These are phyloP conservation scores for Fistularia tabacaria DNA, from an alignment of 2,797 vertebrate species.

Conservation along the genomic window DNA sequence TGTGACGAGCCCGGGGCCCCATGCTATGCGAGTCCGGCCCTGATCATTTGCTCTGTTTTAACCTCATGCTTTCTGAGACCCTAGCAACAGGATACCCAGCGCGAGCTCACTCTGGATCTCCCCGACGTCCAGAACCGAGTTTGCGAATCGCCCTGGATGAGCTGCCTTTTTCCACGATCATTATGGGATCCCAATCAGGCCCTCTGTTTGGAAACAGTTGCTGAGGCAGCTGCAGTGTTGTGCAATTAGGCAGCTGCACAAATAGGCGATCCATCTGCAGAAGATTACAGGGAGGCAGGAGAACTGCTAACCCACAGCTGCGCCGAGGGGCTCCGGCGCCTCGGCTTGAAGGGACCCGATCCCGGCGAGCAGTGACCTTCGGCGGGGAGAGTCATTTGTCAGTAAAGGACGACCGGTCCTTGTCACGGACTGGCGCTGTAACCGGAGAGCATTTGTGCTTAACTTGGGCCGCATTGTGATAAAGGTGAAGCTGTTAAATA, in stretches of 20 bases:
- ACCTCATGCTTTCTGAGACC: too few relatives aligned
- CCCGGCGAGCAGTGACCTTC: conserved; percentile 13
- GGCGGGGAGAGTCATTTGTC: conserved; percentile 1
- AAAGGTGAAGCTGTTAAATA: conserved; percentile 25
- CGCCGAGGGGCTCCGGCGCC: conserved; percentile 1
- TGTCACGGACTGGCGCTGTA: conserved; percentile 14
- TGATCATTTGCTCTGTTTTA: too few relatives aligned
- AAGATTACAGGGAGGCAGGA: background rate
- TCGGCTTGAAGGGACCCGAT: conserved; percentile 8
- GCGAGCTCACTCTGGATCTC: too few relatives aligned
- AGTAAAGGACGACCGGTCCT: conserved; percentile 1
- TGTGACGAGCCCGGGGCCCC: too few relatives aligned
- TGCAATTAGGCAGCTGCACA: conserved; percentile 40
- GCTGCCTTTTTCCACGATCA: conserved; percentile 17
- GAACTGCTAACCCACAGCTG: conserved; percentile 14
- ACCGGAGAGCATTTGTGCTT: conserved; percentile 4
- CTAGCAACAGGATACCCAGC: too few relatives aligned
- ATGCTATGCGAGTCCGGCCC: too few relatives aligned
- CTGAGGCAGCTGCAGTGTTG: conserved; percentile 33
- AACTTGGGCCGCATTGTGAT: conserved; percentile 16
- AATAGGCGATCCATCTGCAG: conserved; percentile 36
- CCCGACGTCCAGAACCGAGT: too few relatives aligned
- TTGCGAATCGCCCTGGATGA: too few relatives aligned
- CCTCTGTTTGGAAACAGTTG: conserved; percentile 29
- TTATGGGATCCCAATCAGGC: conserved; percentile 30